phyloP scores from a whole-genome alignment of 2,888 invertebrate genomes.

The Drosophila demipolita region DNA sequence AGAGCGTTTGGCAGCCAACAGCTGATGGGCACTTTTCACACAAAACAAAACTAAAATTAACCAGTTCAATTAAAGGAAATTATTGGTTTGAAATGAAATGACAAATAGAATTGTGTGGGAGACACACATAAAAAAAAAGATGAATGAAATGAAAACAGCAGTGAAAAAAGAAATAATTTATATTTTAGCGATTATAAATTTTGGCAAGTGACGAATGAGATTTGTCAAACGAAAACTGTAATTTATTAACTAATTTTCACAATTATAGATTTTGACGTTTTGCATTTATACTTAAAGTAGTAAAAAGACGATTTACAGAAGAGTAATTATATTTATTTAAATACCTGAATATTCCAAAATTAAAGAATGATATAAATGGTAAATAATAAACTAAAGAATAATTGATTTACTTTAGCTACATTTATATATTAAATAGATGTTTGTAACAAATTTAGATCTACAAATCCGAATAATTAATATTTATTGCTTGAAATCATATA shows the following conservation, averaged over 20 bases:
- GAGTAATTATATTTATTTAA: too few species aligned
- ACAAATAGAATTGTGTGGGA: not conserved
- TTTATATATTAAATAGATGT: not conserved
- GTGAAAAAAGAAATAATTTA: not conserved
- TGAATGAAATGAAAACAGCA: not conserved
- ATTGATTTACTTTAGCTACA: not conserved
- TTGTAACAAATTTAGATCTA: not conserved
- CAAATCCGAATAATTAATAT: not conserved
- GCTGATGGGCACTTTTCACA: constrained; percentile 31
- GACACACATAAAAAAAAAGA: not conserved
- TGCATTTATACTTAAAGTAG: not conserved
- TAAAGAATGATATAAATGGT: too few species aligned
- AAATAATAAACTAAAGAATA: too few species aligned
- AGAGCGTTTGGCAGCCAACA: constrained; percentile 29
- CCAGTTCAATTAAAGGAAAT: constrained; percentile 44
- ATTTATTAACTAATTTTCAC: not conserved
- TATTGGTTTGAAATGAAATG: not conserved
- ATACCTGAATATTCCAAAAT: too few species aligned
- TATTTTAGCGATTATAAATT: not conserved
- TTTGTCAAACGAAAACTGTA: not conserved
- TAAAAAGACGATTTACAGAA: too few species aligned
- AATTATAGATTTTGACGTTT: not conserved
- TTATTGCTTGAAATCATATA: too few species aligned
- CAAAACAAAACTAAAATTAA: constrained; percentile 53
- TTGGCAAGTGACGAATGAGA: not conserved